Percentiles rank a stretch among this genome's conserved stretches.
These are phyloP conservation scores for Conus betulinus DNA, from an alignment of 1,140 invertebrate species.

Conservation along the genomic window DNA sequence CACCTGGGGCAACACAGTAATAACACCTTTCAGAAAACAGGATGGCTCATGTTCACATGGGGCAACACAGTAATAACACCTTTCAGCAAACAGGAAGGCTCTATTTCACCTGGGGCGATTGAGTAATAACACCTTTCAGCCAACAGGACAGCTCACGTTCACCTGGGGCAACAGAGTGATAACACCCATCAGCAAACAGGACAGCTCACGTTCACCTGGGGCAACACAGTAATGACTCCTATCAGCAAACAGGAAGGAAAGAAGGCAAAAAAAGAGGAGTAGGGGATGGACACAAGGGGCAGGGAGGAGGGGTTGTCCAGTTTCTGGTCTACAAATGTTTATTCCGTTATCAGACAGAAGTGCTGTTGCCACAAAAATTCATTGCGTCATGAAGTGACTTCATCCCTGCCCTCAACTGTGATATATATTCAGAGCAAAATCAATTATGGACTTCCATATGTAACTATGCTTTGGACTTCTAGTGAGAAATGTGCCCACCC, in stretches of 20 bases:
- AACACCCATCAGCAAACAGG: neutral
- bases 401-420: no score
- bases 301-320: no score
- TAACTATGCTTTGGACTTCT: no score
- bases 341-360: no score
- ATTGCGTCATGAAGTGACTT: no score
- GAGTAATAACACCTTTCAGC: neutral
- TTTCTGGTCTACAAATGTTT: no score
- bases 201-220: neutral
- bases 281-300: no score
- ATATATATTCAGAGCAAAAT: no score
- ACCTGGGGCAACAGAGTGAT: neutral
- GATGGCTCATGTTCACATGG: constrained; percentile 72
- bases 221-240: neutral
- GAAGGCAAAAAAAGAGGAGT: no score
- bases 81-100: neutral
- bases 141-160: neutral
- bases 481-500: no score
- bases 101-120: neutral
- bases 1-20: constrained; percentile 61
- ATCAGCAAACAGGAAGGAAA: neutral
- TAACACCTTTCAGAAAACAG: neutral
- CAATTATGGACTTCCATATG: no score
- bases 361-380: no score
- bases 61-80: constrained; percentile 18